These are phyloP conservation scores for Campylorhamphus procurvoides DNA, from an alignment of 2,113 vertebrate species.

Conservation along the genomic window DNA sequence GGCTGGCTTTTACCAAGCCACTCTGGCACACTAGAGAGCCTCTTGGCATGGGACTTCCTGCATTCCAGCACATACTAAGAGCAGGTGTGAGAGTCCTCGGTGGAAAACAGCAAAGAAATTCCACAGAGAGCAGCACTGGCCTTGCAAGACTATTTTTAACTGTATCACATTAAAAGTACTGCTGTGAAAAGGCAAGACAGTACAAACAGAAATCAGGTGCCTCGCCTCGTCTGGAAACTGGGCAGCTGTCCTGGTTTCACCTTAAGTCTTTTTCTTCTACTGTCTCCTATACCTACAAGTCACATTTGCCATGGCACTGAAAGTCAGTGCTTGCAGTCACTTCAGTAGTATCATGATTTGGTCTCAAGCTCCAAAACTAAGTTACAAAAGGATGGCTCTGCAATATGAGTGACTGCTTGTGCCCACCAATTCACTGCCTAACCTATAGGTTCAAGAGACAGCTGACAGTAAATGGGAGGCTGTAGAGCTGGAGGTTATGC, in stretches of 20 bases:
- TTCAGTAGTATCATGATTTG: not conserved
- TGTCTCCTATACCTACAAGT: not conserved
- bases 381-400: not conserved
- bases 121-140: not conserved
- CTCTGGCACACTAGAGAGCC: not conserved
- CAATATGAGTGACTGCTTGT: not conserved
- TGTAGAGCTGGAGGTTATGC: not conserved
- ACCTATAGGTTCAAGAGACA: not conserved
- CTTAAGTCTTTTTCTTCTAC: not conserved
- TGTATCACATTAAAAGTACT: not conserved
- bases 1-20: not conserved
- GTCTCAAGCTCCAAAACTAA: not conserved
- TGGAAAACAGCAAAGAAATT: not conserved
- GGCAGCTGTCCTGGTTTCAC: not conserved
- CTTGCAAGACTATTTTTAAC: not conserved
- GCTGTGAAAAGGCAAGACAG: not conserved
- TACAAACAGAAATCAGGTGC: not conserved
- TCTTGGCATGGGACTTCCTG: accelerated
- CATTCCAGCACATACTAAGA: not conserved
- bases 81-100: accelerated
- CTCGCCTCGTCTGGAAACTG: not conserved
- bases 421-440: not conserved
- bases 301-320: not conserved
- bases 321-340: not conserved
- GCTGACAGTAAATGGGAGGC: not conserved